Conservation (phyloP, 2,113 vertebrate species). For the Stegastes partitus region DNA sequence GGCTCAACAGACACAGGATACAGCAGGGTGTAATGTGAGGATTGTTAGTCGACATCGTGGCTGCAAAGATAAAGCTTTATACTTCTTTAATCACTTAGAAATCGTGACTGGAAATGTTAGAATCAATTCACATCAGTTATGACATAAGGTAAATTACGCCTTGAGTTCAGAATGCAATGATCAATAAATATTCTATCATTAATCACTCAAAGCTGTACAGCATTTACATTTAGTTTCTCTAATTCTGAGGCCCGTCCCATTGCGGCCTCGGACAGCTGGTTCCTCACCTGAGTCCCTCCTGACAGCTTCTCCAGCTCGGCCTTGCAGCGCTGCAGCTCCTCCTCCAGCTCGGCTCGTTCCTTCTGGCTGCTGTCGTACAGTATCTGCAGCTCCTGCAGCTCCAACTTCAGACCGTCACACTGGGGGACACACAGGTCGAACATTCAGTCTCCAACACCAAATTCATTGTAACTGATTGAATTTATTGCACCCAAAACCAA, state of each 20-base stretch:
- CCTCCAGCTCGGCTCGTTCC: constrained; percentile 88
- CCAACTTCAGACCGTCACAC: constrained; percentile 87
- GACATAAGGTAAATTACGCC: not conserved
- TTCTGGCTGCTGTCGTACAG: constrained; percentile 87
- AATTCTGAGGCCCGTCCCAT: not conserved
- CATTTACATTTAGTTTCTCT: not conserved
- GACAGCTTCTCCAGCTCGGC: constrained; percentile 90
- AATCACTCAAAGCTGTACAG: not conserved
- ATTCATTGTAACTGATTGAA: not conserved
- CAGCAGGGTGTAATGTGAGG: constrained; percentile 51
- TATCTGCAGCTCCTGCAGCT: constrained; percentile 87
- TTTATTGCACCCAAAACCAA: not conserved
- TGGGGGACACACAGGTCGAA: constrained; percentile 69
- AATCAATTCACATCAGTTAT: not conserved
- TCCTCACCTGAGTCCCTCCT: constrained; percentile 81
- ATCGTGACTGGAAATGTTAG: not conserved
- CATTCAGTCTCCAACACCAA: not conserved
- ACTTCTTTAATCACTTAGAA: constrained; percentile 23
- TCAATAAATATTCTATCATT: not conserved
- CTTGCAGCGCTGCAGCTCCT: constrained; percentile 90
- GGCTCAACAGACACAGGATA: constrained; percentile 60
- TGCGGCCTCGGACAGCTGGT: not conserved
- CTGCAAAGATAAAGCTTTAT: constrained; percentile 23
- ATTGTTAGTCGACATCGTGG: constrained; percentile 43
- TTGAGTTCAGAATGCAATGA: not conserved